Base-by-base conservation (phyloP, 2,888 invertebrate species). In the Paralinhomoeus sp. region DNA sequence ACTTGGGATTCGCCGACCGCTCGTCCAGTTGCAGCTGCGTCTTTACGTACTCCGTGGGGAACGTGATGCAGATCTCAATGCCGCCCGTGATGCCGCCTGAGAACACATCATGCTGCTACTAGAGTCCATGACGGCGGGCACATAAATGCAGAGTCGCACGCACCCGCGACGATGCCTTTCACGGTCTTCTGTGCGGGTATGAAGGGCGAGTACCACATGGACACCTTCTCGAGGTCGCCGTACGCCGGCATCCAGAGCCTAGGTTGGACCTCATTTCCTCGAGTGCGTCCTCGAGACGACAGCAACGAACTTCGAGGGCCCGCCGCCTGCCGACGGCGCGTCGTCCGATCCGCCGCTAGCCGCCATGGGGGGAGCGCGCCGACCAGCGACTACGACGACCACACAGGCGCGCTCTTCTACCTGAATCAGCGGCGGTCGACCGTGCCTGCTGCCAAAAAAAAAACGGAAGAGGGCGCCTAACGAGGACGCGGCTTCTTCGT, bases 1-100 rank as follows among this genome's bases (percentile, higher is more conserved):
- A 97, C 57, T 80, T 59, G 35, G 59, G 60, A 44, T 56, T 55
- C 44, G 74, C 75, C 15, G 71, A 62, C 71, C 89, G 84, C 66
- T 93, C 91, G 64, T 97, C 97, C 53, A 97, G 69, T 64, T 99
- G 97, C 49, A 99, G 71, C 62, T 97, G 93, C 50, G 97, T 97
- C 71, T 97, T 99, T 2, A 97, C 91, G 66, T 85, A 97, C 69
- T 97, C 97, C 7, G 93, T 97, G 13, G 97, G 93, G 67, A 82
- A 97, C 56, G 93, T 93, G 53, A 97, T 93, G 69, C 91, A 91
- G 62, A 97, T 91, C 73, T 97, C 93, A 62, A 97, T 84, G 54
- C 87, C 93, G 49, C 93, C 91, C 47, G 91, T 91, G 47, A 93
- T 85, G 42, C 87, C 91, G 57, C 79, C 79, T 75, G 61, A 43